Evolutionary conservation across 2,113 vertebrate species (phyloP).

Genomic region (Podarcis muralis): DNA sequence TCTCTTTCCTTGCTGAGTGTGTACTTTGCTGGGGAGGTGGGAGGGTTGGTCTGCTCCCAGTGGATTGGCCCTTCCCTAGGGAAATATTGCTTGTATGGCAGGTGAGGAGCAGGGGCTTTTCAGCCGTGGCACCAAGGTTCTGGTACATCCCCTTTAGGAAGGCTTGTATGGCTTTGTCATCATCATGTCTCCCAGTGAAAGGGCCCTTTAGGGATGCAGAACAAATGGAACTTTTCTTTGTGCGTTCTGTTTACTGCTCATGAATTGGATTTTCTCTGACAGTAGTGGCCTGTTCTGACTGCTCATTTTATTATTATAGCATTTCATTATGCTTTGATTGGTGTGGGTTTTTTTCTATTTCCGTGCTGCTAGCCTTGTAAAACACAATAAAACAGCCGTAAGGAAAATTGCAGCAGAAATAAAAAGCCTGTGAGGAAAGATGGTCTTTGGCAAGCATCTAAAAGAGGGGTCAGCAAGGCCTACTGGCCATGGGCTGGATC

Average conservation of each 20-base stretch:
- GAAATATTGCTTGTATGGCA: background rate
- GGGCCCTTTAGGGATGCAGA: background rate
- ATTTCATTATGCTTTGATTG: background rate
- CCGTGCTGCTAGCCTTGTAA: too few relatives aligned
- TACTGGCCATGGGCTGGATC: background rate
- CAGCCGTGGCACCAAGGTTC: background rate
- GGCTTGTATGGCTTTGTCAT: too few relatives aligned
- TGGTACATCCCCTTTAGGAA: background rate
- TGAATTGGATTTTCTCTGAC: background rate
- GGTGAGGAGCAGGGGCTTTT: background rate
- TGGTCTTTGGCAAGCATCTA: too few relatives aligned
- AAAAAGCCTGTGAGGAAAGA: background rate
- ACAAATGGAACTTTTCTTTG: too few relatives aligned
- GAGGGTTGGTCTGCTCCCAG: background rate
- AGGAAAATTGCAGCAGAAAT: background rate
- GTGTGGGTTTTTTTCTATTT: background rate
- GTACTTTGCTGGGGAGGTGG: background rate
- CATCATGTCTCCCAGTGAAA: background rate
- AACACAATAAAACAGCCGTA: background rate
- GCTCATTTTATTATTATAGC: background rate
- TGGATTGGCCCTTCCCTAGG: background rate
- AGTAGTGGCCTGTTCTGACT: background rate
- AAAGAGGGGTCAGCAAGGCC: background rate
- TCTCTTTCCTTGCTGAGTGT: background rate
- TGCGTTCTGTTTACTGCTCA: background rate